Evolutionary conservation across 2,797 vertebrate genomes (phyloP), one percentile per base, ranked within the genome.

Genomic region (Fistularia tabacaria): DNA sequence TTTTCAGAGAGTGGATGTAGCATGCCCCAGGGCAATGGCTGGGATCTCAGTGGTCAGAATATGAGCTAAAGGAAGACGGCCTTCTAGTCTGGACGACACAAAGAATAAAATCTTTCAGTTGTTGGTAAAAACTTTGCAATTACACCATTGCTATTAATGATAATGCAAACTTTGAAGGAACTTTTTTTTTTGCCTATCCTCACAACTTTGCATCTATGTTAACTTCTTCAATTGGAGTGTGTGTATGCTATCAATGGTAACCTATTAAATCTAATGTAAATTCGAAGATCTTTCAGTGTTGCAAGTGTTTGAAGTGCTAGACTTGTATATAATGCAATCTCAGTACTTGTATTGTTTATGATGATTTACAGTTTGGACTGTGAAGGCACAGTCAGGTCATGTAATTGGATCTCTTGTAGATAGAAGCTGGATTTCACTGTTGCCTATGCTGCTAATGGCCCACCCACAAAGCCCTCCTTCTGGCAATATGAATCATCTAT

Each of bases 401-500:
- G 69, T 72, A 84, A 80, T 71, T 82, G 71, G 74, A 83, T 73
- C 71, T 75, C 59, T 51, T 62, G 63, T 54, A 73, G 70, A 72
- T 59, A 69, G 70, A 38, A 43, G 57, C 60, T 66, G 67, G 63
- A 70, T 67, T 76, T 66, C 70, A 62, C 59, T 64, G 25, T 13
- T 66, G 71, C 48, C 59, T 69, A 48, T 65, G 50, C 66, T 53
- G 72, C 57, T 83, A 85, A 83, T 74, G 76, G 81, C 67, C 85
- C 78, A 86, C 79, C 79, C 73, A 83, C 70, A 76, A 70, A 73
- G 63, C 47, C 2, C 12, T 59, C 46, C 62, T 56, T 58, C 59
- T 75, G 66, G 61, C 64, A 41, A 52, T 66, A 85, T 81, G 76
- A 89, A 82, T 86, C 76, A 87, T 74, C 56, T 59, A 53, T 49